Base-by-base conservation (phyloP, 2,797 vertebrate species). In the Poecile montanus region DNA sequence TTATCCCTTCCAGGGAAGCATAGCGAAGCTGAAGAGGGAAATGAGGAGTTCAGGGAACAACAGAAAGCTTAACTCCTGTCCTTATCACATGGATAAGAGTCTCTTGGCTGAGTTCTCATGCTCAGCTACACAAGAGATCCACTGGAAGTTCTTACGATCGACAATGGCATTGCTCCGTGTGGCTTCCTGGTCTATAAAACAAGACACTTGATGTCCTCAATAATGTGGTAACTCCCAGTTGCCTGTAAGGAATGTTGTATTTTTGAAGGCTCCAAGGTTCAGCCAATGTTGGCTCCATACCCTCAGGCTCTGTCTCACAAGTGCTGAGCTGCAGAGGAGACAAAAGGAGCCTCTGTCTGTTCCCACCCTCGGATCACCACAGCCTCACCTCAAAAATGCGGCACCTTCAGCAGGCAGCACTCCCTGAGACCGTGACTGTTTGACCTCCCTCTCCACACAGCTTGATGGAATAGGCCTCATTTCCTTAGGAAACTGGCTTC, bases 401-500 rank as follows among this genome's bases (percentile, higher is more conserved):
- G 29, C 29, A 13, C 42, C 5, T 36, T 4, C 81, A 75, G 45
- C 34, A 25, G 68, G 80, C 70, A 48, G 60, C 40, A 15, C 15
- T n/a, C 65, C 48, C 63, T 26, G 19, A 36, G 10, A 21, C 23
- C 9, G n/a, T 27, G 60, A 15, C 73, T 60, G 11, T 38, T 42
- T 71, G 90, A 83, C 58, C 65, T 68, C 21, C 6, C n/a, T 2
- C 9, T 91, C 54, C 62, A 40, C 34, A 38, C 32, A 38, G 62
- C 23, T 58, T 38, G 53, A 65, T 83, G 54, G 44, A 56, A 93
- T 5, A 32, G 10, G 15, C 17, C 47, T 86, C 38, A 81, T 91
- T 94, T 94, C 93, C 92, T 92, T 92, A 88, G 92, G 92, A 93
- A 95, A 94, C 25, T 75, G 85, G n/a, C 44, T 94, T 68, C 18